These are phyloP conservation scores for Pelvicachromis taeniatus DNA, from an alignment of 2,113 vertebrate genomes.

Conservation along the genomic window DNA sequence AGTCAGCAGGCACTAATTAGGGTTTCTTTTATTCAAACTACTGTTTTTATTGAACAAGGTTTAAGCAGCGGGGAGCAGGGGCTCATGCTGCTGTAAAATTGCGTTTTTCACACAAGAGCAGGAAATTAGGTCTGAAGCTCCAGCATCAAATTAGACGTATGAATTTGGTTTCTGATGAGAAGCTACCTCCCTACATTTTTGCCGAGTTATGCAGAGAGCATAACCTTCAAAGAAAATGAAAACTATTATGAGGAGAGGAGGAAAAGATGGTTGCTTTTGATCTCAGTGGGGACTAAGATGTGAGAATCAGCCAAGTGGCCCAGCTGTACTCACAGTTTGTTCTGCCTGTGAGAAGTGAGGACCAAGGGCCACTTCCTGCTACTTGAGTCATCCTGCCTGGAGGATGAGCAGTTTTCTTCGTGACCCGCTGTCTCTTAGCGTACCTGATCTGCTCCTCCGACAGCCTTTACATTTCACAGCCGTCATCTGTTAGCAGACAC, in stretches of 20 bases:
- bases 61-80: slow-evolving; percentile 51
- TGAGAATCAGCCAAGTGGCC: slow-evolving; percentile 12
- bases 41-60: slow-evolving; percentile 65
- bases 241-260: slow-evolving; percentile 5
- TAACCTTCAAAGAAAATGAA: slow-evolving; percentile 17
- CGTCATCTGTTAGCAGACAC: slow-evolving; percentile 17
- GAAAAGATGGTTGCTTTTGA: slow-evolving; percentile 29
- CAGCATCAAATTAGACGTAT: slow-evolving; percentile 40
- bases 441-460: slow-evolving; percentile 32
- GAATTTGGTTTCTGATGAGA: slow-evolving; percentile 10
- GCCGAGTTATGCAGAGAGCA: slow-evolving; percentile 12
- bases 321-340: slow-evolving; percentile 44
- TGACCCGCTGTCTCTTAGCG: slow-evolving; percentile 11
- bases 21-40: slow-evolving; percentile 65
- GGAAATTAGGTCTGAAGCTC: slow-evolving; percentile 58
- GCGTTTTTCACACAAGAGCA: slow-evolving; percentile 59
- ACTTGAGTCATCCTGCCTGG: slow-evolving; percentile 31
- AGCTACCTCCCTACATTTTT: slow-evolving; percentile 6
- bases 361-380: slow-evolving; percentile 35
- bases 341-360: slow-evolving; percentile 23
- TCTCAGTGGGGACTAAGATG: slow-evolving; percentile 20
- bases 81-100: slow-evolving; percentile 54
- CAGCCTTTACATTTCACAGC: slow-evolving; percentile 48
- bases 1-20: slow-evolving; percentile 71
- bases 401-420: slow-evolving; percentile 9